These are phyloP conservation scores for Aphrocallistes beatrix DNA, from an alignment of 37 sponge, comb jelly and placozoan species.

Conservation along the genomic window DNA sequence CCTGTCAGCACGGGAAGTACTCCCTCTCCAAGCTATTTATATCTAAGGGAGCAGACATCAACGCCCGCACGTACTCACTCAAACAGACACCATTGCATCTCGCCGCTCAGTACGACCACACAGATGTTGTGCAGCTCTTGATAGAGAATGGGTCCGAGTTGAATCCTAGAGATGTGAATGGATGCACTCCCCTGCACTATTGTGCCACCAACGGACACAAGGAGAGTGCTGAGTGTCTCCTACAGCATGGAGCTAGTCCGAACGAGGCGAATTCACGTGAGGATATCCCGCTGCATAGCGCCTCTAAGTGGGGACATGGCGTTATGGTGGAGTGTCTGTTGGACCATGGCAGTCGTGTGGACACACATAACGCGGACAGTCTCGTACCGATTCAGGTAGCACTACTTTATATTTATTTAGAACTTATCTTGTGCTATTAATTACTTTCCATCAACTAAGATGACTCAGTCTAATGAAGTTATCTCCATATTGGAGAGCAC, in stretches of 20 bases:
- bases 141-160: slow-evolving; percentile 53
- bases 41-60: slow-evolving; percentile 35
- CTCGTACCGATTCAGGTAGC: neutral
- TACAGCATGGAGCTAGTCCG: slow-evolving; percentile 76
- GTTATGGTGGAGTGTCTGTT: neutral
- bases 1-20: slow-evolving; percentile 42
- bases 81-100: slow-evolving; percentile 67
- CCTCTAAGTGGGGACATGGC: slow-evolving; percentile 42
- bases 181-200: slow-evolving; percentile 87
- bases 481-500: neutral
- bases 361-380: neutral
- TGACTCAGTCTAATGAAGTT: neutral
- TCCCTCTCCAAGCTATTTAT: slow-evolving; percentile 46
- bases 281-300: slow-evolving; percentile 77
- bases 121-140: slow-evolving; percentile 57
- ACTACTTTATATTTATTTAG: neutral
- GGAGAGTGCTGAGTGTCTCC: slow-evolving; percentile 54
- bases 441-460: neutral
- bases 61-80: slow-evolving; percentile 36
- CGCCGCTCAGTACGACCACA: slow-evolving; percentile 83
- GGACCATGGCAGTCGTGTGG: neutral
- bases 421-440: neutral
- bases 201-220: slow-evolving; percentile 80
- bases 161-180: slow-evolving; percentile 42
- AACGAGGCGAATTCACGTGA: slow-evolving; percentile 49